phyloP scores from a whole-genome alignment of 30 jellyfish, hydroid and myxozoan species.

The Nemopilema nomurai region DNA sequence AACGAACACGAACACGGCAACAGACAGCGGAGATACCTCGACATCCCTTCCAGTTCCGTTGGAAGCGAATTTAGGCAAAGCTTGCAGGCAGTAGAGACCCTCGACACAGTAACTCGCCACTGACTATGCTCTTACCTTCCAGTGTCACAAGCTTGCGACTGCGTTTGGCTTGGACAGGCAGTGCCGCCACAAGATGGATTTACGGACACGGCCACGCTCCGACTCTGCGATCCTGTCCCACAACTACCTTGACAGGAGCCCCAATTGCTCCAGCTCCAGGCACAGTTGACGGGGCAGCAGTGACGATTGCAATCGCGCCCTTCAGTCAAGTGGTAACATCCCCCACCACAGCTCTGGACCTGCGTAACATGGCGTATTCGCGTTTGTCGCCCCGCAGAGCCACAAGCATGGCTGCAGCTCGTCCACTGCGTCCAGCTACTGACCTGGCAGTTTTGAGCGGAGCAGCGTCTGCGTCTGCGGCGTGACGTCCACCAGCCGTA shows the following conservation, averaged over 20 bases:
- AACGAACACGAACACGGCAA: too few relatives aligned
- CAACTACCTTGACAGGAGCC: slow-evolving; percentile 43
- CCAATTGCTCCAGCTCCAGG: slow-evolving; percentile 38
- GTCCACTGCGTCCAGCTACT: slow-evolving; percentile 53
- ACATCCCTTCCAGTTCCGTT: too few relatives aligned
- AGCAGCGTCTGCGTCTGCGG: slow-evolving; percentile 55
- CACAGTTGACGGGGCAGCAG: slow-evolving; percentile 80
- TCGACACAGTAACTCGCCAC: background rate
- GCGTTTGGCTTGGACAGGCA: slow-evolving; percentile 51
- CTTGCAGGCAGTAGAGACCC: background rate
- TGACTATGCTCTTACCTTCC: slow-evolving; percentile 15
- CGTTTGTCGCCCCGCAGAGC: slow-evolving; percentile 47
- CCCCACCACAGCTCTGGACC: slow-evolving; percentile 61
- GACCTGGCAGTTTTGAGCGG: slow-evolving; percentile 36
- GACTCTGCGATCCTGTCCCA: slow-evolving; percentile 52
- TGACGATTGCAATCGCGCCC: slow-evolving; percentile 62
- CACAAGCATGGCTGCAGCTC: slow-evolving; percentile 50
- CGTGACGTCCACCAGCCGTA: slow-evolving; percentile 49
- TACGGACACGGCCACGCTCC: slow-evolving; percentile 37
- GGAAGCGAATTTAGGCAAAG: background rate
- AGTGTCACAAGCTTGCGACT: slow-evolving; percentile 44
- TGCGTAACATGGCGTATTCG: slow-evolving; percentile 47
- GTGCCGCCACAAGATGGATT: slow-evolving; percentile 70
- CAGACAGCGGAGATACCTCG: too few relatives aligned
- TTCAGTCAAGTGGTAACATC: slow-evolving; percentile 42